A percentile compares a stretch with the other conserved stretches of the same genome.
Evolutionary conservation across 2,888 invertebrate species (phyloP).

Genomic region (Hirtodrosophila histrioides): DNA sequence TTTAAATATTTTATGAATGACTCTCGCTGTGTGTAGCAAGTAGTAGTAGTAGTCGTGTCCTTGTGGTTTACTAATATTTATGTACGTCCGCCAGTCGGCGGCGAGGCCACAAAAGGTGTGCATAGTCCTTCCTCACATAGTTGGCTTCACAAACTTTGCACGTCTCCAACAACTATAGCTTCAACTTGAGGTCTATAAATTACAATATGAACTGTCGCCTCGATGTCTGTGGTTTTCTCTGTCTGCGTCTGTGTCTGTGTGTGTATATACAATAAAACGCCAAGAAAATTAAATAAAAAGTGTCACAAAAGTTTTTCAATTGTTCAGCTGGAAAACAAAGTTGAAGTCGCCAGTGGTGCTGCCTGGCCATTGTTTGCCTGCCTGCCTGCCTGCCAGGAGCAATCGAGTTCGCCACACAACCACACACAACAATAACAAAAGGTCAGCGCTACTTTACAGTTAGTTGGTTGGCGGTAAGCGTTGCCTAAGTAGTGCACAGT

Average conservation of each 20-base stretch:
- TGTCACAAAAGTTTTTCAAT: constrained; percentile 78
- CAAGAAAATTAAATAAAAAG: constrained; percentile 79
- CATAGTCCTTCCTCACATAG: constrained; percentile 23
- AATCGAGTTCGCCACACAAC: constrained; percentile 19
- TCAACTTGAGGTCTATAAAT: constrained; percentile 72
- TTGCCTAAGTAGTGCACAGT: constrained; percentile 14
- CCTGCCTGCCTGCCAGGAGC: constrained; percentile 6
- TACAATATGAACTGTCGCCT: constrained; percentile 67
- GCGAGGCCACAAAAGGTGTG: constrained; percentile 51
- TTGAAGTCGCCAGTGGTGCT: constrained; percentile 25
- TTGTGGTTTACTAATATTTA: constrained; percentile 69
- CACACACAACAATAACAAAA: constrained; percentile 44
- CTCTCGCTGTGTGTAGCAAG: constrained; percentile 26
- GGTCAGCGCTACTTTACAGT: constrained; percentile 29
- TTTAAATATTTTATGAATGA: background rate
- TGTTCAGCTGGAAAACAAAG: constrained; percentile 58
- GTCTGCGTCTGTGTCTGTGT: constrained; percentile 9
- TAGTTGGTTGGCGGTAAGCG: constrained; percentile 28
- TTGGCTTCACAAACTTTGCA: constrained; percentile 34
- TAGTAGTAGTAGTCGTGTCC: constrained; percentile 6
- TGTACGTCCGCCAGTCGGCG: constrained; percentile 42
- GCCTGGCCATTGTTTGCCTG: constrained; percentile 45
- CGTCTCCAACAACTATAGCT: constrained; percentile 44
- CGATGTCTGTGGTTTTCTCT: background rate
- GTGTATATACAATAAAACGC: constrained; percentile 54